These are phyloP conservation scores for Phaenicophaeus curvirostris DNA, from an alignment of 2,797 vertebrate species.

Conservation along the genomic window DNA sequence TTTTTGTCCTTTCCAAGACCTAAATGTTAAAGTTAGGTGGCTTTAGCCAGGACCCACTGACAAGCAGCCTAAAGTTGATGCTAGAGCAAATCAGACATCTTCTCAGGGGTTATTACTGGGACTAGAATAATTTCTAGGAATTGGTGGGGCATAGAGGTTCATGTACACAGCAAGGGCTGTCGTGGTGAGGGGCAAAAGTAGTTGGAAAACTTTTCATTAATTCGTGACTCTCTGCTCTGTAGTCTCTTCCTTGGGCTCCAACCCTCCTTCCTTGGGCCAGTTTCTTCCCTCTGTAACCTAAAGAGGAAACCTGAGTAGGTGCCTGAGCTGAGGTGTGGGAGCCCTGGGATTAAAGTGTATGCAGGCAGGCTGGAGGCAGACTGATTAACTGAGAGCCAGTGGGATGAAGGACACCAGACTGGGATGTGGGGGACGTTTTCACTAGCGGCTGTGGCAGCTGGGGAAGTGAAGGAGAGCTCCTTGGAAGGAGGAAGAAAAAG, in stretches of 20 bases:
- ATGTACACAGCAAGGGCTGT: neutral
- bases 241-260: neutral
- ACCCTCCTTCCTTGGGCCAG: neutral
- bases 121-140: neutral
- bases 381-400: neutral
- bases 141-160: neutral
- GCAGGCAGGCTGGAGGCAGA: neutral
- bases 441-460: neutral
- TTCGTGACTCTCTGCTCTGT: accelerated
- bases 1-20: neutral
- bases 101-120: neutral
- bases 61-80: neutral
- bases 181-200: neutral
- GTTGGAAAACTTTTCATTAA: neutral
- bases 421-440: neutral
- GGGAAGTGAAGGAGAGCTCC: neutral
- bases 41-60: neutral
- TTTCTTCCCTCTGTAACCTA: neutral
- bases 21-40: neutral
- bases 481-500: neutral
- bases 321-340: neutral
- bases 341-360: neutral
- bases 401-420: neutral
- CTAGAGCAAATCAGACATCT: neutral
- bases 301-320: neutral